Evolutionary conservation across 2,888 invertebrate genomes (phyloP), one percentile per base, ranked within the genome.

Genomic region (Pharmacophagus antenor): DNA sequence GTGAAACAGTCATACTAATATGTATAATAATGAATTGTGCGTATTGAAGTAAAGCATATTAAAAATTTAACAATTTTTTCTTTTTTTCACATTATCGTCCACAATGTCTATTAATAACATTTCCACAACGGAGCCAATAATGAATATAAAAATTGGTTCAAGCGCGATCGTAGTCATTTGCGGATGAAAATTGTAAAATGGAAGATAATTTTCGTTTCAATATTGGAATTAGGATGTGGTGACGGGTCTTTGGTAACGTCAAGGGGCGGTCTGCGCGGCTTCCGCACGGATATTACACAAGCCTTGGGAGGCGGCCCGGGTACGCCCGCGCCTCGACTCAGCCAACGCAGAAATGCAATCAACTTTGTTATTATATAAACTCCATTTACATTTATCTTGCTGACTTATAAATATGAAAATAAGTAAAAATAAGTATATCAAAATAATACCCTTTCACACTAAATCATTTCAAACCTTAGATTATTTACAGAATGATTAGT

Each of bases 211-310:
- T 31, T 60, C 55, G 50, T 60, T 60, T 56, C 25, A 47, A 56
- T 60, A 56, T 60, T 60, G 51, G 54, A 56, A 37, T 60, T 51
- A 50, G 41, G 31, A 49, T 48, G 22, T 46, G n/a, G 56, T 51
- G 17, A 46, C 31, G 46, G 49, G 50, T 44, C 50, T 15, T 22
- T 56, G 50, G 51, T 22, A 25, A 23, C 23, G 50, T 22, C 18
- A 22, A 49, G 51, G 56, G 65, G 62, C 65, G 68, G 77, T 73
- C 78, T 77, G 64, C 64, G 56, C 25, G 61, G 68, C 72, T 77
- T 82, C 81, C 81, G 77, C 37, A 47, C 80, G 80, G 80, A 82
- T 76, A 80, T 80, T 79, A 63, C 64, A 50, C 54, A 8, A 37
- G 58, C 51, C 56, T 53, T 27, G 48, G 59, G 46, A 59, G 59